These are phyloP conservation scores for Halictus rubicundus DNA, from an alignment of 1,140 invertebrate genomes.

Conservation along the genomic window DNA sequence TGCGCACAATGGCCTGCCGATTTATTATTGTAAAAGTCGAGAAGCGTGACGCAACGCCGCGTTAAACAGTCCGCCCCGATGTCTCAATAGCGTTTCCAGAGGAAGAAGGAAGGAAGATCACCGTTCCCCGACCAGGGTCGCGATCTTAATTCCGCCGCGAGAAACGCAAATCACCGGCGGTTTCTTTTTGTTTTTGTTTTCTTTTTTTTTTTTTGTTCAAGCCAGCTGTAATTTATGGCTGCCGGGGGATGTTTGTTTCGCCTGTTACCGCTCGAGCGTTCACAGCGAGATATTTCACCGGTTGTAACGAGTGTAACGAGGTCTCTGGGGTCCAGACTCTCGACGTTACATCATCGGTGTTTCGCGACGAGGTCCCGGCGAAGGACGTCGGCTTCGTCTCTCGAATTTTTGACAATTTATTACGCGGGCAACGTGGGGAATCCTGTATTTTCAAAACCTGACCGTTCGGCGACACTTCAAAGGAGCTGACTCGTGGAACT, in stretches of 20 bases:
- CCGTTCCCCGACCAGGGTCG: constrained; percentile 1
- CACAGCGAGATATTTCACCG: constrained; percentile 30
- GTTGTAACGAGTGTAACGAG: constrained; percentile 28
- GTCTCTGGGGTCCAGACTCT: background rate
- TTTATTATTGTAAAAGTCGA: constrained; percentile 70
- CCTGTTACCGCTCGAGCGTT: background rate
- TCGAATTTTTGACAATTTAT: constrained; percentile 3
- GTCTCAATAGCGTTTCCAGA: constrained; percentile 68
- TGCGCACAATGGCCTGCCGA: constrained; percentile 64
- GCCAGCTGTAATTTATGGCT: constrained; percentile 33
- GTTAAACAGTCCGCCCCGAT: constrained; percentile 64
- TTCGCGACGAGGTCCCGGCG: background rate
- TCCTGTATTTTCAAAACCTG: background rate
- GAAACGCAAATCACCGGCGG: constrained; percentile 31
- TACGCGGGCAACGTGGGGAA: background rate
- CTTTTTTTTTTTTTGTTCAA: constrained; percentile 7
- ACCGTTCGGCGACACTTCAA: background rate
- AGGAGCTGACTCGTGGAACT: too few species aligned
- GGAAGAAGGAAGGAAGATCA: background rate
- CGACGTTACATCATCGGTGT: constrained; percentile 13
- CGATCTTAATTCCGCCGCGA: constrained; percentile 36
- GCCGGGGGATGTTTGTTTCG: constrained; percentile 43
- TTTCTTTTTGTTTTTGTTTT: background rate
- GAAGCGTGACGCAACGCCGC: constrained; percentile 66
- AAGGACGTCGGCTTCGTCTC: background rate